Percentiles rank a stretch among this genome's conserved stretches.
Conservation (phyloP, 2,888 invertebrate genomes). For the Leptodirus hochenwartii region DNA sequence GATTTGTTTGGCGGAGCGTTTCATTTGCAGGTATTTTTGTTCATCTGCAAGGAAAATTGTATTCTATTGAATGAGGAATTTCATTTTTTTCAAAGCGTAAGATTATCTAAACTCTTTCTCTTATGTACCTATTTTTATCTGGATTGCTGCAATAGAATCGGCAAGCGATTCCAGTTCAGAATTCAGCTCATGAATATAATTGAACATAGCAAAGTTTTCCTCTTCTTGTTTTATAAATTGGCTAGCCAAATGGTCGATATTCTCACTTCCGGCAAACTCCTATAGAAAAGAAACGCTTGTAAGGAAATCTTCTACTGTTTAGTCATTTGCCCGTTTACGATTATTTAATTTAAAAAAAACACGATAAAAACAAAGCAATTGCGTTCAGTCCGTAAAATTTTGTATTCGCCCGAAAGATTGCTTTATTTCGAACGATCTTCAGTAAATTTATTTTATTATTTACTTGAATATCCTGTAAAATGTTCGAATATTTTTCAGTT, state of each 20-base stretch:
- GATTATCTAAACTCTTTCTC: neutral
- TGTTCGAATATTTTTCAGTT: slow-evolving; percentile 45
- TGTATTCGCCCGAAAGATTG: no score
- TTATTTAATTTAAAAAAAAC: no score
- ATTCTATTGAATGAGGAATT: no score
- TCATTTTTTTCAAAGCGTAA: no score
- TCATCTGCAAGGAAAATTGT: neutral
- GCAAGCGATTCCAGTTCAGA: slow-evolving; percentile 60
- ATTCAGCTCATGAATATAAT: slow-evolving; percentile 79
- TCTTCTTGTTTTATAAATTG: slow-evolving; percentile 72
- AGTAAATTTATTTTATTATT: neutral
- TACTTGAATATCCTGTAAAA: neutral
- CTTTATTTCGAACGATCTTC: neutral
- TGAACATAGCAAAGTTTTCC: slow-evolving; percentile 82
- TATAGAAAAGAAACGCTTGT: slow-evolving; percentile 16
- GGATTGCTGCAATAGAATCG: slow-evolving; percentile 43
- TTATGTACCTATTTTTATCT: slow-evolving; percentile 39
- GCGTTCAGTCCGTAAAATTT: no score
- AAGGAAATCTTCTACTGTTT: no score
- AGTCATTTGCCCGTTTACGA: no score
- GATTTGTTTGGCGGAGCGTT: neutral
- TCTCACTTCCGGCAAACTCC: slow-evolving; percentile 42
- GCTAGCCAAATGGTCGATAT: slow-evolving; percentile 46
- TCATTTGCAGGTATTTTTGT: neutral
- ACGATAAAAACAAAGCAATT: no score